Conservation (phyloP, 2,113 vertebrate genomes). For the Smithornis capensis region DNA sequence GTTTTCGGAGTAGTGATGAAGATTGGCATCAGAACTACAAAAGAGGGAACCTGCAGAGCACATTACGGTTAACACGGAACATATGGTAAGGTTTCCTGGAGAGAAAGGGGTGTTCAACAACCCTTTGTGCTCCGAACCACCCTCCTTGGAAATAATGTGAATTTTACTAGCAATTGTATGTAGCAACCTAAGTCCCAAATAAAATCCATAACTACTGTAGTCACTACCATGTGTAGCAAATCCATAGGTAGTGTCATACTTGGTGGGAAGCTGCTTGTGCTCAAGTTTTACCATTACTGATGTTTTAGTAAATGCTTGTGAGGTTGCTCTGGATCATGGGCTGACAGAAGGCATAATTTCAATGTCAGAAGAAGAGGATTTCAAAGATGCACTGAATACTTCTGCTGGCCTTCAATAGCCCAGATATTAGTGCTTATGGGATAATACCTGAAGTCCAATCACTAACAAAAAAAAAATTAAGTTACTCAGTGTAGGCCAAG, state of each 20-base stretch:
- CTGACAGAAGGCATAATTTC: background rate
- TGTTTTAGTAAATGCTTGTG: background rate
- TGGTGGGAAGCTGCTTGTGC: background rate
- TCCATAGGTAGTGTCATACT: background rate
- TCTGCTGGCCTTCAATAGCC: background rate
- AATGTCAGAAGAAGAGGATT: background rate
- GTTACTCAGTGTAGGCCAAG: background rate
- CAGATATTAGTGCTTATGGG: background rate
- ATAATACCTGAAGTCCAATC: background rate
- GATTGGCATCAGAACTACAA: background rate
- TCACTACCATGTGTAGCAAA: background rate
- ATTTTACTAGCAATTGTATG: background rate
- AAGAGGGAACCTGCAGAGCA: background rate
- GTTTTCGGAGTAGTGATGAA: background rate
- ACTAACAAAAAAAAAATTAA: background rate
- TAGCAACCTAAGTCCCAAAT: background rate
- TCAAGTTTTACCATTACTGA: background rate
- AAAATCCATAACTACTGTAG: background rate
- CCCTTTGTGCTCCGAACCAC: background rate
- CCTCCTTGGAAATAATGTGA: background rate
- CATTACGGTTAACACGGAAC: background rate
- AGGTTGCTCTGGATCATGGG: background rate
- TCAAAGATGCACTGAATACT: background rate
- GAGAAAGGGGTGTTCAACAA: background rate
- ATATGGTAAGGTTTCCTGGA: accelerated